Conservation (phyloP, 2,797 vertebrate species). For the Schizothorax lantsangensis region DNA sequence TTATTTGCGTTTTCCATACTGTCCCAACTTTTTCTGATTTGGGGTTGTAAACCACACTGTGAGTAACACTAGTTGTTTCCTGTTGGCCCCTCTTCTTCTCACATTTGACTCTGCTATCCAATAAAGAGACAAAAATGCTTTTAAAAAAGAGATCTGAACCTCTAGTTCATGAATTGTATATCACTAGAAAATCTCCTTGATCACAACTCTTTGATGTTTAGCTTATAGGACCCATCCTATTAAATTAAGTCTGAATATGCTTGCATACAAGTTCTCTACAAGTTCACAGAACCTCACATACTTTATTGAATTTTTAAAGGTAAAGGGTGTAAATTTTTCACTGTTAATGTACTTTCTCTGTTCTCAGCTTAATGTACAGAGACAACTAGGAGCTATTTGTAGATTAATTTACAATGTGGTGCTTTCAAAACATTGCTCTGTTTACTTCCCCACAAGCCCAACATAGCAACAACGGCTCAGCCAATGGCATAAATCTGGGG, state of each 20-base stretch:
- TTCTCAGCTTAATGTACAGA: not conserved
- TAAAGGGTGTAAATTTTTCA: not conserved
- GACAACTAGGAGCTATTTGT: not conserved
- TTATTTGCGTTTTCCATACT: too few species aligned
- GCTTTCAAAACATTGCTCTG: not conserved
- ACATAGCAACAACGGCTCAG: slow-evolving; percentile 5
- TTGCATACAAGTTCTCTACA: not conserved
- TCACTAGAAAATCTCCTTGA: slow-evolving; percentile 30
- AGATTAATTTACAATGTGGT: not conserved
- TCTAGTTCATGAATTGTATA: slow-evolving; percentile 26
- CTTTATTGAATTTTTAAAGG: not conserved
- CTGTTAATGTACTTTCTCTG: not conserved
- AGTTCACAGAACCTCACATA: slow-evolving; percentile 11
- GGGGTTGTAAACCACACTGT: too few species aligned
- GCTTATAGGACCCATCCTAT: slow-evolving; percentile 9
- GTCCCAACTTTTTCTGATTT: too few species aligned
- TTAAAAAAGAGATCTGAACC: not conserved
- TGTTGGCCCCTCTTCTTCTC: not conserved
- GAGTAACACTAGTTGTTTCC: not conserved
- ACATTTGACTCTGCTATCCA: not conserved
- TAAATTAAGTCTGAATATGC: slow-evolving; percentile 13
- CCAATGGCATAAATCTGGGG: not conserved
- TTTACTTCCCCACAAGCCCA: not conserved
- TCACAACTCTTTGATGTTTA: slow-evolving; percentile 39
- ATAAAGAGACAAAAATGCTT: not conserved